Base-by-base conservation (phyloP, 35 echinoderm and acorn worm species). In the Lytechinus pictus region DNA sequence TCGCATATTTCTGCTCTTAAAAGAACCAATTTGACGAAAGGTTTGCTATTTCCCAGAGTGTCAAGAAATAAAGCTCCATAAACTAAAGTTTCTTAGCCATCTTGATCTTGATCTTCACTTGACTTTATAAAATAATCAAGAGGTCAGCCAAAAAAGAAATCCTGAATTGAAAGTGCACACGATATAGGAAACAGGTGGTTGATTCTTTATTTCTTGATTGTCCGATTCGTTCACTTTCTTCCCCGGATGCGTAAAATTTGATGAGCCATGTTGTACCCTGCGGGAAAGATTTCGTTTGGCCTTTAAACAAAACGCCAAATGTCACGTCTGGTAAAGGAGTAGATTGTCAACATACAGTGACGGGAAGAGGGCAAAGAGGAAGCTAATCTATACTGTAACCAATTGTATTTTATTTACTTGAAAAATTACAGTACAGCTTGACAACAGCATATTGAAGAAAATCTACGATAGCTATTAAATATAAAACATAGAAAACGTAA, bases 301-400 rank as follows among this genome's bases (percentile, higher is more conserved):
- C 66, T 79, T 79, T 79, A 79, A 79, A 79, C 66, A 79, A 79
- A 24, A 79, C 66, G 66, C 66, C 66, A 79, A 79, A 79, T 79
- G 66, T 79, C 66, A 79, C 66, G 66, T 79, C 66, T 79, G 66
- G 8, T 79, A 5, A 7, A 7, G 66, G 5, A 24, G 66, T 6
- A 79, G 16, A 24, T 79, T 79, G 19, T 79, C 66, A 79, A 79
- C 66, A 79, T 79, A 7, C 66, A 24, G 12, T 79, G 66, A 79
- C 66, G 66, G 66, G 66, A 24, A 19, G 4, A 79, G 66, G 66
- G 66, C 33, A 44, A 44, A 44, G 33, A 44, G 33, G 33, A 44
- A 44, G 33, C 33, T 44, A 44, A 44, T 44, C 33, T 44, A 44
- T 44, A 44, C 33, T 44, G 1, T 1, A 1, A 44, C 33, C 33